Evolutionary conservation across 2,888 invertebrate genomes (phyloP), one percentile per base, ranked within the genome.

Genomic region (Chromoteleia sp.): DNA sequence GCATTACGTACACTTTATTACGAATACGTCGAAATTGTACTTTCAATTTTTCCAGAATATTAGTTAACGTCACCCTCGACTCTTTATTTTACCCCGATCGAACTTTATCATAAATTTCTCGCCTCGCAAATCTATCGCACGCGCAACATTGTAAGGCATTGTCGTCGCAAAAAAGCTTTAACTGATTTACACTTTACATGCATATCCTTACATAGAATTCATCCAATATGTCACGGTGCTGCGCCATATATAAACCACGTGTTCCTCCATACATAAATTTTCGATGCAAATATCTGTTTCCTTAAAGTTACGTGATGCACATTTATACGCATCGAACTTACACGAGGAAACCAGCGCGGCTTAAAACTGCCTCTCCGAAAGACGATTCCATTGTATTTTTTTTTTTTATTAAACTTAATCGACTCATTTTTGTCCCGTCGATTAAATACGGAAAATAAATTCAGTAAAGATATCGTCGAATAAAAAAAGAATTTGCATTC

Each of bases 111-210:
- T 43, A 48, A 33, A 45, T 19, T 48, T 5, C 15, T 25, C 33
- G 21, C 5, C 19, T 25, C 12, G 3, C 48, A 63, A 48, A 33
- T 39, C 21, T 17, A 65, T 50, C n/a, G 41, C 41, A 33, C n/a
- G n/a, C n/a, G n/a, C n/a, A n/a, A 10, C 33, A 43, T 1, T 43
- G 43, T 17, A 33, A 48, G 6, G 19, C 21, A 63, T 48, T 48
- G 33, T 48, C 33, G 8, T 17, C 15, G 33, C 33, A 36, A 52
- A 52, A 59, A 56, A 15, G 0, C 15, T 68, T 45, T 45, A 54
- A 68, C 68, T 52, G 68, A 68, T 56, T 56, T 21, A 45, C 45
- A 68, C 68, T 56, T 68, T 56, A 56, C 68, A 68, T 43, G 56
- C 41, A 67, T 67, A 52, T 52, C 52, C 41, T 52, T 41, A 39